These are phyloP conservation scores for Diorhabda sublineata DNA, from an alignment of 1,140 invertebrate genomes.

Conservation along the genomic window DNA sequence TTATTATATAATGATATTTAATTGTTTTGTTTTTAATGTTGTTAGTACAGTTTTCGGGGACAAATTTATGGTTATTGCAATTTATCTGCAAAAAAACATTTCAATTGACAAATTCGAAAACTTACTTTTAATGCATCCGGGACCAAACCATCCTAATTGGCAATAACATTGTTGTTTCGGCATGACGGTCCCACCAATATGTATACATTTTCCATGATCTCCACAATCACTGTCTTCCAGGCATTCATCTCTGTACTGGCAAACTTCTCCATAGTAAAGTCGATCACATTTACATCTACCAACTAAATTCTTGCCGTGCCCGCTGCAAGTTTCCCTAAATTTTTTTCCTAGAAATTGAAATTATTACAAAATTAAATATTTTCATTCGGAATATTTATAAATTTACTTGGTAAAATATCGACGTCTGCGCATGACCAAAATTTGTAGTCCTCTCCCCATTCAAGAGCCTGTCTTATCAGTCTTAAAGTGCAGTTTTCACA, in stretches of 20 bases:
- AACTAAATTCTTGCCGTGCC: conserved; percentile 72
- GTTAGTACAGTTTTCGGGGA: no score
- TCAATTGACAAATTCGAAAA: conserved; percentile 20
- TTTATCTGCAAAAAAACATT: no score
- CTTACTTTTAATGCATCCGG: conserved; percentile 72
- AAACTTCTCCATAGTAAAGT: conserved; percentile 73
- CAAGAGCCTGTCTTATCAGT: conserved; percentile 79
- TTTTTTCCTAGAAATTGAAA: conserved; percentile 54
- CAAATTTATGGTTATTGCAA: no score
- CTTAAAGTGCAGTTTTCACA: conserved; percentile 88
- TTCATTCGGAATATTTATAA: conserved; percentile 8
- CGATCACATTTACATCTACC: conserved; percentile 78
- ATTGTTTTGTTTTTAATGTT: no score
- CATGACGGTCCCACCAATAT: conserved; percentile 71
- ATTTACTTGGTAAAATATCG: conserved; percentile 66
- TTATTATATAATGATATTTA: no score
- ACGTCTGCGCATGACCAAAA: conserved; percentile 97
- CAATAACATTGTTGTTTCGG: conserved; percentile 87
- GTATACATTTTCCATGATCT: conserved; percentile 76
- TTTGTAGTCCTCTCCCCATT: conserved; percentile 79
- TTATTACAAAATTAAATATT: conserved; percentile 9
- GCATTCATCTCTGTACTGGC: conserved; percentile 85
- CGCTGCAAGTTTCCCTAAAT: conserved; percentile 77
- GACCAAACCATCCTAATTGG: conserved; percentile 78
- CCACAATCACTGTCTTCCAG: conserved; percentile 77